A percentile compares a stretch with the other conserved stretches of the same genome.
Conservation (phyloP, 1,140 invertebrate species). For the Cepaea nemoralis region DNA sequence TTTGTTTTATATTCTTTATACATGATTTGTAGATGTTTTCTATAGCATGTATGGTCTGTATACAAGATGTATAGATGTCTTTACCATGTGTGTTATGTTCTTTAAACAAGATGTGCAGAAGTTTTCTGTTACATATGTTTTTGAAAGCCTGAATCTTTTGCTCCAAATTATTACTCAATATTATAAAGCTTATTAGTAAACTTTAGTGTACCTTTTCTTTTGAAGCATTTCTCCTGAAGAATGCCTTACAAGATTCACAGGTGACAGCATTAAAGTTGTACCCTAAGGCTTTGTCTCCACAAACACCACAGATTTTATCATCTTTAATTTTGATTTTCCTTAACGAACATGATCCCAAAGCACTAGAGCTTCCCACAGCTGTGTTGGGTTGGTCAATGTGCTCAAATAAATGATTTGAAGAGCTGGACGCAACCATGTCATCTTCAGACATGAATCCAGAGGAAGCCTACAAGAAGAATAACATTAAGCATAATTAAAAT, state of each 20-base stretch:
- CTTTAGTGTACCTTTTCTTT: slow-evolving; percentile 81
- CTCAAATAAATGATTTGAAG: neutral
- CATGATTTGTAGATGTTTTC: no score
- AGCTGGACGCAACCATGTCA: slow-evolving; percentile 34
- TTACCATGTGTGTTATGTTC: no score
- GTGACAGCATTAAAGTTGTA: slow-evolving; percentile 97
- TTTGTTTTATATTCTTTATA: no score
- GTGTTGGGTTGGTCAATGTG: neutral
- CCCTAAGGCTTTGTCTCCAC: slow-evolving; percentile 89
- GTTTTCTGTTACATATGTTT: no score
- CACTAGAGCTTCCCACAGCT: neutral
- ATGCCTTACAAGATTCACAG: slow-evolving; percentile 97
- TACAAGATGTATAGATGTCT: no score
- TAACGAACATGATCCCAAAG: neutral
- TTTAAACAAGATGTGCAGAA: no score
- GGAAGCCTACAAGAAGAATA: slow-evolving; percentile 35
- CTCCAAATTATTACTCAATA: no score
- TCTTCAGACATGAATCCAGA: slow-evolving; percentile 36
- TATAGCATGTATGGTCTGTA: no score
- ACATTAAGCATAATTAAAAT: no score
- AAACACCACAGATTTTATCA: slow-evolving; percentile 76
- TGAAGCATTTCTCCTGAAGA: slow-evolving; percentile 92
- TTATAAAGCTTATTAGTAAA: no score
- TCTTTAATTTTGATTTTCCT: slow-evolving; percentile 47
- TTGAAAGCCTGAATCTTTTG: no score